A percentile compares a stretch with the other conserved stretches of the same genome.
Conservation (phyloP, 2,113 vertebrate species). For the Ardeotis arabs region DNA sequence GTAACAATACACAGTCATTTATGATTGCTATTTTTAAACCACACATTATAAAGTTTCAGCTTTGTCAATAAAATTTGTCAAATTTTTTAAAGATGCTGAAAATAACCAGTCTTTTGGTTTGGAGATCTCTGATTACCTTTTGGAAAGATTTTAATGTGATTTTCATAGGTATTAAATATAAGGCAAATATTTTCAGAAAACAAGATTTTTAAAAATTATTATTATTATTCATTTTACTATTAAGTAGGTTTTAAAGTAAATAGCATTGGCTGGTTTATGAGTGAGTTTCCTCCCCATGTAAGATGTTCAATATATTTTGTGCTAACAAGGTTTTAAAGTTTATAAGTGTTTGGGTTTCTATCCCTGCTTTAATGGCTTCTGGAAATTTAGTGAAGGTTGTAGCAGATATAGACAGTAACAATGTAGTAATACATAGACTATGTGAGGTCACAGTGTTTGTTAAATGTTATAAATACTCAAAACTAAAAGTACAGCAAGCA, state of each 20-base stretch:
- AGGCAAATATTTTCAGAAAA: neutral
- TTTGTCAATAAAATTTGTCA: neutral
- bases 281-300: neutral
- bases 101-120: neutral
- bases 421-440: neutral
- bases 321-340: neutral
- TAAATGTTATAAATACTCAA: constrained; percentile 12
- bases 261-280: neutral
- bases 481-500: neutral
- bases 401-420: neutral
- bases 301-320: neutral
- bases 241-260: neutral
- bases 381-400: neutral
- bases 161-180: neutral
- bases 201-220: neutral
- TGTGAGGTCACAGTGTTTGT: neutral
- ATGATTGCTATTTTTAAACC: neutral
- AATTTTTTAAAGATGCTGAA: neutral
- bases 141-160: neutral
- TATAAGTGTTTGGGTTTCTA: neutral
- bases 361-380: neutral
- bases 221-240: neutral
- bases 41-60: neutral
- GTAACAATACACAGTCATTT: neutral
- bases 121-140: neutral